phyloP scores from a whole-genome alignment of 2,888 invertebrate genomes.

The Melanotus villosus region DNA sequence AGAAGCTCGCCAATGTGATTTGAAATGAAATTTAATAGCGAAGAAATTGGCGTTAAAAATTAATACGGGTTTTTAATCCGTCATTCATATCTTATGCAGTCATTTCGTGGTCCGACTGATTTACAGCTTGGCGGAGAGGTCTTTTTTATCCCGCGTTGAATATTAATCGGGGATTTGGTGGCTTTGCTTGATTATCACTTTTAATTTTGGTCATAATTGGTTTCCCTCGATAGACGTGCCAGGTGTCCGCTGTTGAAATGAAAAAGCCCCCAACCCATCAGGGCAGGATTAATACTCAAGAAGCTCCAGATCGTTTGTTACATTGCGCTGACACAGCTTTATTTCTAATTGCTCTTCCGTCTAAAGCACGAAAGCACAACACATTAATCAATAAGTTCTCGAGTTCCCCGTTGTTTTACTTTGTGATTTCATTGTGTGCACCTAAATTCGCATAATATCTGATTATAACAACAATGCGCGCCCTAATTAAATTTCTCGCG shows the following conservation, averaged over 20 bases:
- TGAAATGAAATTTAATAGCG: no score
- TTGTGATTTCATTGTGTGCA: conserved; percentile 46
- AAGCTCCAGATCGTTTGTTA: conserved; percentile 45
- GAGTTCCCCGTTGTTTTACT: conserved; percentile 43
- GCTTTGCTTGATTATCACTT: conserved; percentile 52
- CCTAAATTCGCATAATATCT: conserved; percentile 49
- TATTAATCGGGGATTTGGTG: conserved; percentile 45
- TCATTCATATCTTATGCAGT: neutral
- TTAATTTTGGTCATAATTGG: conserved; percentile 40
- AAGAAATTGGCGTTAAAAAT: no score
- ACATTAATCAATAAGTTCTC: conserved; percentile 50
- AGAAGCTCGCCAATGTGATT: no score
- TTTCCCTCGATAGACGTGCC: conserved; percentile 37
- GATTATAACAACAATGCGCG: conserved; percentile 49
- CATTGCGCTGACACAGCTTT: conserved; percentile 48
- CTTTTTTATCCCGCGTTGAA: conserved; percentile 32
- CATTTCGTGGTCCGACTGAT: conserved; percentile 3
- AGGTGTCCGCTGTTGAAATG: conserved; percentile 40
- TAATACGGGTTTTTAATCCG: no score
- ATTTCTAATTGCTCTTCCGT: conserved; percentile 50
- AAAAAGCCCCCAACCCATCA: conserved; percentile 37
- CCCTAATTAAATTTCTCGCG: conserved; percentile 53
- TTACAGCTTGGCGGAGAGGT: conserved; percentile 16
- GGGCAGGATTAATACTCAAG: conserved; percentile 42
- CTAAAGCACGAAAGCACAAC: conserved; percentile 47